Evolutionary conservation across 2,797 vertebrate genomes (phyloP), one percentile per base, ranked within the genome.

Genomic region (Smutsia gigantea): DNA sequence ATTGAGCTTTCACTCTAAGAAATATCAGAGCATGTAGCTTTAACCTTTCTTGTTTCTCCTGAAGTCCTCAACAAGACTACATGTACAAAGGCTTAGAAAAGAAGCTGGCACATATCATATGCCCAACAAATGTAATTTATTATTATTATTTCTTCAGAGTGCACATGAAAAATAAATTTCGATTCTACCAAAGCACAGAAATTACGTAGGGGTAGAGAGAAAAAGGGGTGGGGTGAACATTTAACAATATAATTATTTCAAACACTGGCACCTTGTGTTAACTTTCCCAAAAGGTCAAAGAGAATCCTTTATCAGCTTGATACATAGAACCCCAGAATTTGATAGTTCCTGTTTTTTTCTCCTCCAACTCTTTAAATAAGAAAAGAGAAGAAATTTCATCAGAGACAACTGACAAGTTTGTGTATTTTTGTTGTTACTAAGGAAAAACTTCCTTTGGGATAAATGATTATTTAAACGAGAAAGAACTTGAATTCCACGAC

Each of bases 391-490:
- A 87, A 77, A 85, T 72, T 18, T 68, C 25, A 93, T 81, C 10
- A 34, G 25, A 86, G 63, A 94, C 31, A 92, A 39, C 3, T 37
- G 34, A 37, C 42, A 90, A 94, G 21, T 87, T 68, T 85, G 23
- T 51, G 14, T 78, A 69, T 37, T 83, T 95, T 82, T 90, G 27
- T 55, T 88, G 27, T 17, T 74, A n/a, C 81, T 94, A 75, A 81
- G 15, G 25, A 79, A 87, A 93, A 87, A 18, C 1, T 59, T 91
- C 57, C n/a, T 61, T 81, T 81, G 51, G 21, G 34, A 85, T 61
- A 91, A 94, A 55, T 11, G 18, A 51, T 91, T 89, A 94, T 96
- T 94, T 95, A 51, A 85, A 92, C 87, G 23, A 94, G 27, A 90
- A 75, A 93, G 39, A 79, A 88, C 19, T 87, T 96, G 61, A 88